Conservation (phyloP, 2,888 invertebrate species). For the Osmoderma eremita region DNA sequence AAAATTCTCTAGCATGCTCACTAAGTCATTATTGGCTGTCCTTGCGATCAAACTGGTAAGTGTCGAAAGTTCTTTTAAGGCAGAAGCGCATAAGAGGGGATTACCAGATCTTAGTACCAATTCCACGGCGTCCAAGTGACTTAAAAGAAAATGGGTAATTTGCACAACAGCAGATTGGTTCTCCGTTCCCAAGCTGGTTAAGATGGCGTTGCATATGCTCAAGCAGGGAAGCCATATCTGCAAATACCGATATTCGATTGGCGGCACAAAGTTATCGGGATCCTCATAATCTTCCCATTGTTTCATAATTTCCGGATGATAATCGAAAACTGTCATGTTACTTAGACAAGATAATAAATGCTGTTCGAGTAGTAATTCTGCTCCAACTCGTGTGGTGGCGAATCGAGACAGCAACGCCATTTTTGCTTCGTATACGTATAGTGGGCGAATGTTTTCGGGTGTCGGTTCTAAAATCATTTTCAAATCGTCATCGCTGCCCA, state of each 20-base stretch:
- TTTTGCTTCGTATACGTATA: constrained; percentile 90
- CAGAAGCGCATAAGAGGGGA: constrained; percentile 72
- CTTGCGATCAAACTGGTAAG: constrained; percentile 69
- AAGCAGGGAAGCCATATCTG: constrained; percentile 86
- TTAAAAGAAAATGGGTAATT: constrained; percentile 81
- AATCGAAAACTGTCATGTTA: constrained; percentile 75
- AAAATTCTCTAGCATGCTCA: constrained; percentile 58
- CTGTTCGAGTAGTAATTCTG: constrained; percentile 71
- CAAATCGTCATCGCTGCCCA: constrained; percentile 78
- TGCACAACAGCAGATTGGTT: constrained; percentile 86
- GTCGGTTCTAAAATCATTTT: constrained; percentile 72
- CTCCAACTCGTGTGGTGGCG: constrained; percentile 74
- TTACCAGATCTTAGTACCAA: constrained; percentile 77
- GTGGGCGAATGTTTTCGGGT: constrained; percentile 75
- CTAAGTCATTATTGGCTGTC: constrained; percentile 59
- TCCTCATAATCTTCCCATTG: constrained; percentile 54
- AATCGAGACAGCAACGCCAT: constrained; percentile 81
- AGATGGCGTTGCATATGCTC: constrained; percentile 81
- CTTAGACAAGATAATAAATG: constrained; percentile 72
- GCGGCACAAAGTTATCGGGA: constrained; percentile 68
- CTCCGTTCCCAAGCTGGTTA: constrained; percentile 84
- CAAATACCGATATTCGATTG: constrained; percentile 77
- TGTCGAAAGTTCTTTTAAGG: constrained; percentile 79
- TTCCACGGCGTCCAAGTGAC: constrained; percentile 84
- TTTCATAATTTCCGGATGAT: constrained; percentile 74